Evolutionary conservation across 2,888 invertebrate species (phyloP), one percentile per base, ranked within the genome.

Genomic region (Spatulosminthurus flaviceps): DNA sequence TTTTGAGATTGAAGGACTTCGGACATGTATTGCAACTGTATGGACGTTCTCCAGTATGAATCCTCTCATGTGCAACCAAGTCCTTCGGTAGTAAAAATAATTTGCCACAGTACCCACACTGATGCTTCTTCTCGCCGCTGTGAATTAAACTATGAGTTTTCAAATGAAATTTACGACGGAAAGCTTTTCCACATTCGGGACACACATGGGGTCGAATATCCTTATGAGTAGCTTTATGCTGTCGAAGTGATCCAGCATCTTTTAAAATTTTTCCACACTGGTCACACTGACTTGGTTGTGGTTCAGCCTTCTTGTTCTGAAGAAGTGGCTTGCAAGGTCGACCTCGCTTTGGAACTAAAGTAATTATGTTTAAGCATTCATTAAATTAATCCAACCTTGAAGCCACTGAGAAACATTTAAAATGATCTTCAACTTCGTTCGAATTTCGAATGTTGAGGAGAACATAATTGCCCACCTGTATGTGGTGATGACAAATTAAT

Each of bases 1-100:
- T 86, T 77, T 86, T 86, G 0, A 87, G 86, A 41, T 86, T 86
- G 78, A 88, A 88, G 1, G 85, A 86, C 81, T 88, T 88, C 1
- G 80, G 72, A 34, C 83, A 83, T 87, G 22, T 19, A 13, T 41
- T 60, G 60, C 75, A 75, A 24, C 80, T 86, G 86, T 83, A 28
- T 1, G 75, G 75, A 24, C 61, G 60, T 34, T 75, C 75, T 28
- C 64, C 75, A 9, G 75, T 75, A 61, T 75, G 34, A 19, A 42
- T 69, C n/a, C 51, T 34, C 41, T 43, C 75, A 64, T 75, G 75
- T 42, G 87, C 85, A 77, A 87, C 86, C 64, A 88, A 82, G 81
- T 87, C 84, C 41, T 81, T 82, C 22, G 80, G 82, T 0, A 82
- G 66, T 11, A 83, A 76, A 69, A 84, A 84, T 1, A 82, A 66